A percentile compares a stretch with the other conserved stretches of the same genome.
These are phyloP conservation scores for Cliona cf. orientalis DNA, from an alignment of 37 sponge, comb jelly and placozoan species.

Conservation along the genomic window DNA sequence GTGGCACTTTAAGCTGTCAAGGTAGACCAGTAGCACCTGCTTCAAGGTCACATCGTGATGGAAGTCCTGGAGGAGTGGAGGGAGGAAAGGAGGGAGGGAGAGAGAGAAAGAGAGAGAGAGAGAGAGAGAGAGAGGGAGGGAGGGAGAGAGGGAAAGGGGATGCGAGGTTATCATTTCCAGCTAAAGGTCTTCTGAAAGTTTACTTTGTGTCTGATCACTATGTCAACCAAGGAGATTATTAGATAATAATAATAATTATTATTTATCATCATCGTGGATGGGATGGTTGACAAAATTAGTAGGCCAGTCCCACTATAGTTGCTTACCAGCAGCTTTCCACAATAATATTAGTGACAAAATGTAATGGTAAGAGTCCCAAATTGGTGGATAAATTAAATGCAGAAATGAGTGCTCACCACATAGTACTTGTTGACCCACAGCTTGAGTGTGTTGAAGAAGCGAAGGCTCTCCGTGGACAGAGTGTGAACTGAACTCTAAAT, in stretches of 20 bases:
- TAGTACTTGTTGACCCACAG: conserved; percentile 72
- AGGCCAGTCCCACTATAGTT: no score
- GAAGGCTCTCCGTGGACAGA: conserved; percentile 29
- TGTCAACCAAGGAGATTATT: no score
- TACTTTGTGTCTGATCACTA: no score
- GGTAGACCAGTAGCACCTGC: conserved; percentile 33
- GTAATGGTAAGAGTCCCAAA: no score
- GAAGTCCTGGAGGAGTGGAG: conserved; percentile 52
- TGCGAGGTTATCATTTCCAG: background rate
- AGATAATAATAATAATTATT: no score
- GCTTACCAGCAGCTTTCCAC: no score
- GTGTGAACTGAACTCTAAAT: no score
- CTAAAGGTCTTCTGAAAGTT: background rate
- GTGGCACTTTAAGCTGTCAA: conserved; percentile 47
- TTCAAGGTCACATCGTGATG: conserved; percentile 67
- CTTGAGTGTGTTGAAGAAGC: conserved; percentile 57
- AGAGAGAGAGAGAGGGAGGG: conserved; percentile 7
- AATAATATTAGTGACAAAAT: no score
- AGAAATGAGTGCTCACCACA: conserved; percentile 68
- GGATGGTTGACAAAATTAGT: no score
- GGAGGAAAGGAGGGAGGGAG: background rate
- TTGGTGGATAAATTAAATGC: background rate
- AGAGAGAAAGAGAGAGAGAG: background rate
- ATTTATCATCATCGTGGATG: no score
- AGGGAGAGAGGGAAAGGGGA: background rate